Conservation (phyloP, 2,113 vertebrate genomes). For the Lethenteron camtschaticum region DNA sequence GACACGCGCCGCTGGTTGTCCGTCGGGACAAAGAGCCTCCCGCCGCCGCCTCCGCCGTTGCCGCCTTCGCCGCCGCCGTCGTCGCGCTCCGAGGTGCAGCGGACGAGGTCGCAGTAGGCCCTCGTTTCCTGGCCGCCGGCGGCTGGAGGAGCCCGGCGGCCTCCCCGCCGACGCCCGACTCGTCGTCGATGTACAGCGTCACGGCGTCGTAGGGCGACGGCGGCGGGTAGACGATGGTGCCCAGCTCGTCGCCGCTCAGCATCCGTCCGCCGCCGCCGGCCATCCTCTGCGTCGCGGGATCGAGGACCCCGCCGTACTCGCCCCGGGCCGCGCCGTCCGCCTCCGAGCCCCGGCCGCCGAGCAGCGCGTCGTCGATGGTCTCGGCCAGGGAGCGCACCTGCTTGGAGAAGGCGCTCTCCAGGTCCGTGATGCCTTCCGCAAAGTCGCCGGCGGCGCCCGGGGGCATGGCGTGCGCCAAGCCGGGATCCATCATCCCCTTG, state of each 20-base stretch:
- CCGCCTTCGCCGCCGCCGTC: not conserved
- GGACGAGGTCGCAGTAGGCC: not conserved
- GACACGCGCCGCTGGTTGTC: no score
- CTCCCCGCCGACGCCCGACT: not conserved
- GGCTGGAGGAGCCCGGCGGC: not conserved
- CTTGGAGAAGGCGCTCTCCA: slow-evolving; percentile 64
- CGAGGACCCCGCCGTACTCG: slow-evolving; percentile 27
- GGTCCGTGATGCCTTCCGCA: slow-evolving; percentile 37
- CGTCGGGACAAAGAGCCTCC: not conserved
- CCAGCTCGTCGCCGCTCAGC: not conserved
- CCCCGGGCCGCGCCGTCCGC: slow-evolving; percentile 27
- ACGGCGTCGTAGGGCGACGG: slow-evolving; percentile 2
- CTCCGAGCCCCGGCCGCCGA: slow-evolving; percentile 42
- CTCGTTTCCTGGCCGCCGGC: not conserved
- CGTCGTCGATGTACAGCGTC: slow-evolving; percentile 59
- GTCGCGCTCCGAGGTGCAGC: not conserved
- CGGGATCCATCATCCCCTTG: slow-evolving; percentile 18
- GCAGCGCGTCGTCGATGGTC: slow-evolving; percentile 63
- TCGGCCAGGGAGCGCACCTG: slow-evolving; percentile 70
- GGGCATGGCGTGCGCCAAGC: slow-evolving; percentile 23
- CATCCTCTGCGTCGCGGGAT: slow-evolving; percentile 34
- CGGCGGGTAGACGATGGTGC: no score
- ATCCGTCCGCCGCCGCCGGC: slow-evolving; percentile 15
- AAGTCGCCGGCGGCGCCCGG: slow-evolving; percentile 31
- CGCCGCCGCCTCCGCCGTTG: not conserved